Evolutionary conservation across 2,797 vertebrate genomes (phyloP).

Genomic region (Heterohyrax brucei): DNA sequence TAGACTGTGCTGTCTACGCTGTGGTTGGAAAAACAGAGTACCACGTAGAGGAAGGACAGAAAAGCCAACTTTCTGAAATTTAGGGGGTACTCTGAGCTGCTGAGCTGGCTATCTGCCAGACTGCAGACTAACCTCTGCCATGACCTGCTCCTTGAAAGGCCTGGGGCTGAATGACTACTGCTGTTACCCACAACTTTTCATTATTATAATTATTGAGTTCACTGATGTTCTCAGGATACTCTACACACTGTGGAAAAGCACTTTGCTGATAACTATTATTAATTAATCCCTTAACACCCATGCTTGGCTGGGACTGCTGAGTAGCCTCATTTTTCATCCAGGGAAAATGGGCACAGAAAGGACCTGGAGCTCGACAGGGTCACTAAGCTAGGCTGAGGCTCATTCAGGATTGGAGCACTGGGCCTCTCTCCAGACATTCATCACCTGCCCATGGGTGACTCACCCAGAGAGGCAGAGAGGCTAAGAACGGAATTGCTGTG

Average conservation of each 20-base stretch:
- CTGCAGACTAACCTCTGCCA: background rate
- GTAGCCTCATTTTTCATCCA: slow-evolving; percentile 55
- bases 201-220: slow-evolving; percentile 69
- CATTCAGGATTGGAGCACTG: background rate
- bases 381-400: background rate
- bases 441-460: background rate
- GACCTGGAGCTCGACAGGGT: background rate
- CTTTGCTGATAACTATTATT: slow-evolving; percentile 46
- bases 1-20: background rate
- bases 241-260: slow-evolving; percentile 2
- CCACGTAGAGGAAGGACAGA: background rate
- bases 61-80: background rate
- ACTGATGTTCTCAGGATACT: background rate
- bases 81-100: background rate
- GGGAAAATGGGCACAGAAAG: slow-evolving; percentile 48
- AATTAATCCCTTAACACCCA: slow-evolving; percentile 52
- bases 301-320: background rate
- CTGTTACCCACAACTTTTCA: slow-evolving; percentile 17
- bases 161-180: background rate
- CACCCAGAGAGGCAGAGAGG: background rate
- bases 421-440: slow-evolving; percentile 11
- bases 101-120: background rate
- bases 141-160: background rate
- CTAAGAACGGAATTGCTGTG: background rate
- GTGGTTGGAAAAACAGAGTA: background rate